Evolutionary conservation across 2,113 vertebrate genomes (phyloP).

Genomic region (Misgurnus mizolepis): DNA sequence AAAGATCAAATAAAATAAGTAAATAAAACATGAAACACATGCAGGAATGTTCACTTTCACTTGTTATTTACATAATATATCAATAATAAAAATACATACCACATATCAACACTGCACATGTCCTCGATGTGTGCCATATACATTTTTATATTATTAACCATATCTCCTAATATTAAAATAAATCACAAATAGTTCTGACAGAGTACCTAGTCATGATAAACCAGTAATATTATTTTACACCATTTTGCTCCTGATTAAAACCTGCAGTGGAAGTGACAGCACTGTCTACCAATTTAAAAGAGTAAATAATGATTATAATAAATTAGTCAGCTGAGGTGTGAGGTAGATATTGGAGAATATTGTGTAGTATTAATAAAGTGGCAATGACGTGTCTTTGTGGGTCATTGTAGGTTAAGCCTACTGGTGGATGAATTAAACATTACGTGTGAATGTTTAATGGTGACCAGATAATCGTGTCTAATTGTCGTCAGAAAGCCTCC

Average conservation of each 20-base stretch:
- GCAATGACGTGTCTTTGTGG: neutral
- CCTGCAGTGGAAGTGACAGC: neutral
- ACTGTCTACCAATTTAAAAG: neutral
- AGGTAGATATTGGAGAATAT: neutral
- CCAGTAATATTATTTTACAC: neutral
- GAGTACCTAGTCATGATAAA: neutral
- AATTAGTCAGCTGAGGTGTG: slow-evolving; percentile 3
- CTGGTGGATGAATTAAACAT: slow-evolving; percentile 43
- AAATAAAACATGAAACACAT: too few relatives aligned
- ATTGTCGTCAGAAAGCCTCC: slow-evolving; percentile 26
- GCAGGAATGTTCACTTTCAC: neutral
- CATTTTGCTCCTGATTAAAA: neutral
- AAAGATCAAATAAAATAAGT: neutral
- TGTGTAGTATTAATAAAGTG: neutral
- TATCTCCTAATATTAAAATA: neutral
- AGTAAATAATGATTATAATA: slow-evolving; percentile 23
- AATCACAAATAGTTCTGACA: too few relatives aligned
- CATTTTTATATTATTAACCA: too few relatives aligned
- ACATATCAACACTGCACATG: neutral
- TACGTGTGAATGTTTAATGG: slow-evolving; percentile 44
- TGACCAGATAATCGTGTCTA: slow-evolving; percentile 41
- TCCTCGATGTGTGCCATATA: too few relatives aligned
- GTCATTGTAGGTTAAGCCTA: slow-evolving; percentile 32
- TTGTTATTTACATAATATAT: too few relatives aligned
- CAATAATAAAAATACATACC: neutral